A percentile compares a stretch with the other conserved stretches of the same genome.
Conservation (phyloP, 2,797 vertebrate species). For the Dermochelys coriacea region DNA sequence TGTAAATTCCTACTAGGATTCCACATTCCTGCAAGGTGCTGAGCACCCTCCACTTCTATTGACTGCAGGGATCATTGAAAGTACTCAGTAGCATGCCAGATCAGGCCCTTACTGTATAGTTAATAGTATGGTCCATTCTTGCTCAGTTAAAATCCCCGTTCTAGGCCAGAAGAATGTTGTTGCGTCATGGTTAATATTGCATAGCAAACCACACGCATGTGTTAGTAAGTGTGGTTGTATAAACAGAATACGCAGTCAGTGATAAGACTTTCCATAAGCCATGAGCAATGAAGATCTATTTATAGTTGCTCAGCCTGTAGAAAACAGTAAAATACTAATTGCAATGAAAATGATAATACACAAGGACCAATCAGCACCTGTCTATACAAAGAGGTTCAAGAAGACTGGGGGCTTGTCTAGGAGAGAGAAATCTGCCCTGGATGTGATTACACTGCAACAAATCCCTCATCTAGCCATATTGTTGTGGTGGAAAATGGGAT, state of each 20-base stretch:
- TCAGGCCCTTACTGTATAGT: background rate
- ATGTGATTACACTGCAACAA: background rate
- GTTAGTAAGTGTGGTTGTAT: conserved; percentile 8
- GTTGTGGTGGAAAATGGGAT: background rate
- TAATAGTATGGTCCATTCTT: background rate
- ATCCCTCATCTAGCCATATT: background rate
- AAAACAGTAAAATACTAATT: conserved; percentile 51
- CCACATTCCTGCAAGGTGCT: background rate
- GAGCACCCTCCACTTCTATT: rapidly evolving
- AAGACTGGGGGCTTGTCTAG: rapidly evolving
- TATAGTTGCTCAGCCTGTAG: background rate
- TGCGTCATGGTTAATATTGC: conserved; percentile 50
- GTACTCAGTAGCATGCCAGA: background rate
- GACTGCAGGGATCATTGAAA: rapidly evolving
- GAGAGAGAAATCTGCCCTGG: background rate
- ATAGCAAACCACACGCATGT: background rate
- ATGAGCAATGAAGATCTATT: conserved; percentile 25
- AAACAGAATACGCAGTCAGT: background rate
- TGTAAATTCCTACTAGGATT: background rate
- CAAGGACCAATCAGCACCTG: conserved; percentile 2
- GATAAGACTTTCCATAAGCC: conserved; percentile 48
- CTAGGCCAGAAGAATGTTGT: background rate
- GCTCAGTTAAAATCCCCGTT: conserved; percentile 55
- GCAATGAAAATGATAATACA: background rate
- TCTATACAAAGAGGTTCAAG: rapidly evolving